Percentiles rank a stretch among this genome's conserved stretches.
These are phyloP conservation scores for Drosophila neonasuta DNA, from an alignment of 2,888 invertebrate genomes.

Conservation along the genomic window DNA sequence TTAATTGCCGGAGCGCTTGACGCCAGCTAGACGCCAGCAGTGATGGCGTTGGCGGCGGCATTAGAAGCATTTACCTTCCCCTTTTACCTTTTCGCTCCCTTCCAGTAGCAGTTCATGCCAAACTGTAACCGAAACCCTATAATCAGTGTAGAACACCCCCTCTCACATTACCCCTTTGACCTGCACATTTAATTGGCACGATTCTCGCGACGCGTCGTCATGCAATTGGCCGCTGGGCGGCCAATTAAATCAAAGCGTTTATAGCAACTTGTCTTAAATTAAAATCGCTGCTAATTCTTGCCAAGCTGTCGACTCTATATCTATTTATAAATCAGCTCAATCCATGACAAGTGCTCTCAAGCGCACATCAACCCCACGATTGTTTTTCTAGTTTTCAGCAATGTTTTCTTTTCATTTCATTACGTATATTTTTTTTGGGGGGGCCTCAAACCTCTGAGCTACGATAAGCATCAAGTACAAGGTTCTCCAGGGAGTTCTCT, in stretches of 20 bases:
- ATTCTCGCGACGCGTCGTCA: constrained; percentile 58
- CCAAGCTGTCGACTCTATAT: constrained; percentile 25
- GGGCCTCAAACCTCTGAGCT: constrained; percentile 8
- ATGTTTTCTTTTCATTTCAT: constrained; percentile 17
- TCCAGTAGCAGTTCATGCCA: constrained; percentile 22
- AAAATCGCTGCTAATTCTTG: constrained; percentile 51
- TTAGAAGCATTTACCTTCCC: constrained; percentile 40
- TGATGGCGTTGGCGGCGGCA: constrained; percentile 48
- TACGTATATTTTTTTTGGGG: constrained; percentile 10
- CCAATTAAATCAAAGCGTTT: constrained; percentile 66
- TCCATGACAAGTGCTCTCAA: constrained; percentile 48
- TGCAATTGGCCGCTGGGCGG: constrained; percentile 67
- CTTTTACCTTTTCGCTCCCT: constrained; percentile 4
- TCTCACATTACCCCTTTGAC: background rate
- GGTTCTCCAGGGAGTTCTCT: constrained; percentile 43
- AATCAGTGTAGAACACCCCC: constrained; percentile 48
- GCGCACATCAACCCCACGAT: constrained; percentile 50
- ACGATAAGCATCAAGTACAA: constrained; percentile 54
- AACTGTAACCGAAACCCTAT: constrained; percentile 63
- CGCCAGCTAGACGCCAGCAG: constrained; percentile 68
- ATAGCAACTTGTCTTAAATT: constrained; percentile 64
- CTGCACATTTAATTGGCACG: constrained; percentile 69
- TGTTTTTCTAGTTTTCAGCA: constrained; percentile 17
- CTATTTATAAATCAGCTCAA: constrained; percentile 48
- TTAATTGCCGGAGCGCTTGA: constrained; percentile 55